Conservation (phyloP, 1,140 invertebrate species). For the Cydia strobilella region DNA sequence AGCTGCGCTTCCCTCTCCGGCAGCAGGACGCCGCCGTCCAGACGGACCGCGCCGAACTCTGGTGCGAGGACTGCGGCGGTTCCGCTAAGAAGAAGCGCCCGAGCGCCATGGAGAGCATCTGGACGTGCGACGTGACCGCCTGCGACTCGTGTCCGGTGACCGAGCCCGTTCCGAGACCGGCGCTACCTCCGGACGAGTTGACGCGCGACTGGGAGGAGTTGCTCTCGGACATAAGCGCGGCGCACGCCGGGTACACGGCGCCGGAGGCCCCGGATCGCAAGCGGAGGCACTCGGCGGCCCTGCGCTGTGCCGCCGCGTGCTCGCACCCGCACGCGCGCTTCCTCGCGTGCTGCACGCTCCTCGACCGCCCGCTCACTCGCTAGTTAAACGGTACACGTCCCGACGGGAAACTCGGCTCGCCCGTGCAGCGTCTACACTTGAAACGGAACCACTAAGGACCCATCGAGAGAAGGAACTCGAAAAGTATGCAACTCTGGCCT, state of each 20-base stretch:
- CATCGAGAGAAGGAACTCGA: neutral
- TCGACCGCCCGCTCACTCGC: conserved; percentile 76
- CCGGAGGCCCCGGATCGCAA: conserved; percentile 61
- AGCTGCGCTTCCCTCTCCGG: conserved; percentile 76
- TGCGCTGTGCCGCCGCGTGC: conserved; percentile 58
- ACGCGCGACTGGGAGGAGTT: conserved; percentile 78
- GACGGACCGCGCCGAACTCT: conserved; percentile 67
- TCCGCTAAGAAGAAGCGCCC: conserved; percentile 64
- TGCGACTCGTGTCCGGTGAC: conserved; percentile 43
- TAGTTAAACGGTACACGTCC: conserved; percentile 51
- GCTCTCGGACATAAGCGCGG: conserved; percentile 74
- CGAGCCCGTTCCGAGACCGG: conserved; percentile 37
- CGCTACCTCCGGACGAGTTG: conserved; percentile 50
- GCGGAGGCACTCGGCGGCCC: conserved; percentile 68
- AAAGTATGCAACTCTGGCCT: neutral
- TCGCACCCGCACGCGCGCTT: conserved; percentile 70
- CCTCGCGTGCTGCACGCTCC: conserved; percentile 59
- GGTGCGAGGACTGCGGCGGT: conserved; percentile 62
- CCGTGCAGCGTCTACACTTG: neutral
- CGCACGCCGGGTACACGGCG: conserved; percentile 58
- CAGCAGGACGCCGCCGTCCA: conserved; percentile 79
- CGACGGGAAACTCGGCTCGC: conserved; percentile 8
- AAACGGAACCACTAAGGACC: neutral
- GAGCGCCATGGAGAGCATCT: conserved; percentile 51
- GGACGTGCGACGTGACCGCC: conserved; percentile 43